These are phyloP conservation scores for Diabrotica virgifera DNA, from an alignment of 1,140 invertebrate species.

Conservation along the genomic window DNA sequence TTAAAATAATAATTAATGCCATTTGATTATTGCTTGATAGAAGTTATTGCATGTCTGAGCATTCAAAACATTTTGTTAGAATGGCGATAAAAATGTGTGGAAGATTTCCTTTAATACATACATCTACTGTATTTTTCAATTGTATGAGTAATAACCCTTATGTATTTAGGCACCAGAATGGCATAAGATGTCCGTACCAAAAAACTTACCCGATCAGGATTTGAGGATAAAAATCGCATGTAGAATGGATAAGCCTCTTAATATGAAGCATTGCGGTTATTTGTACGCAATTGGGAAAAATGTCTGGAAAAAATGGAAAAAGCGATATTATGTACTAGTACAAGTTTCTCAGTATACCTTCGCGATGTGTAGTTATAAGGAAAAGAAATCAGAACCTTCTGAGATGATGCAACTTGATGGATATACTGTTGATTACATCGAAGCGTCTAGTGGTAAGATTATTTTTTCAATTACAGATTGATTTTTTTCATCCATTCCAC, in stretches of 20 bases:
- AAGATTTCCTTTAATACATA: no score
- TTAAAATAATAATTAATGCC: no score
- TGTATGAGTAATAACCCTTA: neutral
- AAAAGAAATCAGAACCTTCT: constrained; percentile 98
- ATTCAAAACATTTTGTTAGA: no score
- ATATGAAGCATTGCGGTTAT: constrained; percentile 96
- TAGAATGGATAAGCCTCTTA: constrained; percentile 97
- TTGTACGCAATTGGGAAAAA: constrained; percentile 93
- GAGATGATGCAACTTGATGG: constrained; percentile 99
- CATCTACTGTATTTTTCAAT: no score
- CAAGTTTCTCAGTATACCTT: constrained; percentile 99
- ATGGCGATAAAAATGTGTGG: no score
- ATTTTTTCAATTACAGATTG: no score
- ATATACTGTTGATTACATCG: constrained; percentile 99
- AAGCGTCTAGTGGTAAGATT: constrained; percentile 76
- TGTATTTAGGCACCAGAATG: constrained; percentile 81
- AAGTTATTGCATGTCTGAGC: no score
- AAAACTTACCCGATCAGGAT: constrained; percentile 93
- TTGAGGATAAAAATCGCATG: constrained; percentile 96
- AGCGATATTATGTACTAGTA: constrained; percentile 95
- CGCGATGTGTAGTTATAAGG: constrained; percentile 99
- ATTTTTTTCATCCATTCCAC: no score
- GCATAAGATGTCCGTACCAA: constrained; percentile 95
- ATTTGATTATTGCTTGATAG: no score
- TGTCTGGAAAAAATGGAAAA: constrained; percentile 99